Evolutionary conservation across 2,888 invertebrate genomes (phyloP), one percentile per base, ranked within the genome.

Genomic region (Serripes groenlandicus): DNA sequence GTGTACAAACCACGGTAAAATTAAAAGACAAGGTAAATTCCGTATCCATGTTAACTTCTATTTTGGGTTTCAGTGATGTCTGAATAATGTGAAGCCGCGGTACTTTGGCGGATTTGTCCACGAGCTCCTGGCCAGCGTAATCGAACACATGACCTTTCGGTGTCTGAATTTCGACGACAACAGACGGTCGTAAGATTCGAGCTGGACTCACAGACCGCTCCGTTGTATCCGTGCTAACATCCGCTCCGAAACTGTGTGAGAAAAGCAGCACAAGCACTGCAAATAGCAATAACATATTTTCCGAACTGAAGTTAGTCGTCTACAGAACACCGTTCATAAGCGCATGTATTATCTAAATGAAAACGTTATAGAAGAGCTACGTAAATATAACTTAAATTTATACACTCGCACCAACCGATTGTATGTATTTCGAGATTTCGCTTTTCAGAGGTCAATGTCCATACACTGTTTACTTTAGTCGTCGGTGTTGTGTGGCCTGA

Each of bases 11-110:
- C 11, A 83, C 37, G 0, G 79, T 72, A 35, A 62, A 83, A 62
- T 83, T 76, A 28, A 80, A 83, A 9, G 79, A 73, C 9, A 74
- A 23, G 18, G 66, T 58, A 28, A 76, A 37, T 52, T 80, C 83
- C 15, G 42, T 76, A 30, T 83, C 83, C 83, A 83, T 83, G 1
- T 37, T 30, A 2, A 77, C 72, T 32, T 71, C 62, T 28, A 77
- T 70, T 21, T 71, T 69, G 11, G 77, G 79, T 58, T 74, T 64
- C 5, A 76, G 32, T 5, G 77, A 68, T 1, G 76, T 75, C 42
- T 74, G 66, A 26, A 69, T 73, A 52, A 83, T 23, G 58, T 76
- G 64, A 9, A 83, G 66, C 28, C 42, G 42, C 3, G 66, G 49
- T 42, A 21, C 66, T 28, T 66, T 42, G 35, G 37, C 37, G 42